Conservation (phyloP, 2,797 vertebrate genomes). For the Euphonia xanthogaster region DNA sequence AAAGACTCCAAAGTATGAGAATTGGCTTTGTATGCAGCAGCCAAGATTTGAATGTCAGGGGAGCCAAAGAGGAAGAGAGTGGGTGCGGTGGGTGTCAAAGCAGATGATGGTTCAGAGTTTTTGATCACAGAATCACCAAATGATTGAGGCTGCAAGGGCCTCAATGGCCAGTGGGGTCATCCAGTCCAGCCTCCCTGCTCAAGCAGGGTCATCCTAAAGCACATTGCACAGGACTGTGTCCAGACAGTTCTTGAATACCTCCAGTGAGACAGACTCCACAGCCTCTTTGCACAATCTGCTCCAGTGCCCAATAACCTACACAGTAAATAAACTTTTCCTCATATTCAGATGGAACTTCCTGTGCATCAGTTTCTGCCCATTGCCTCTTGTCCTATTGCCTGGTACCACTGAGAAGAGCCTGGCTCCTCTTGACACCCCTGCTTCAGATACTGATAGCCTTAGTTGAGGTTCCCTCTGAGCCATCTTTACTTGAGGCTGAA, state of each 20-base stretch:
- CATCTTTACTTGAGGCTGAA: background rate
- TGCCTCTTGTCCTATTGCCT: background rate
- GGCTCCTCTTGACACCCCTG: background rate
- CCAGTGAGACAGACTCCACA: background rate
- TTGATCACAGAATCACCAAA: background rate
- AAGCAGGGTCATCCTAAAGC: background rate
- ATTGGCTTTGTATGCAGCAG: background rate
- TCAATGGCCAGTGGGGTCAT: background rate
- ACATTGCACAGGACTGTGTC: too few relatives aligned
- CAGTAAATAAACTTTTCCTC: background rate
- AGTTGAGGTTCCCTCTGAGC: background rate
- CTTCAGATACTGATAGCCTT: background rate
- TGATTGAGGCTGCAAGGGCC: background rate
- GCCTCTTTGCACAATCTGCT: background rate
- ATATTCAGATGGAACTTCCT: background rate
- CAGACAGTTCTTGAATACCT: background rate
- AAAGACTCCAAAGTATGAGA: background rate
- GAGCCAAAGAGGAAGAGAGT: background rate
- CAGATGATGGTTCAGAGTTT: background rate
- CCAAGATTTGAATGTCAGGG: background rate
- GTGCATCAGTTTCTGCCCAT: rapidly evolving
- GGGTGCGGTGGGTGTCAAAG: background rate
- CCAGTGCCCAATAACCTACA: too few relatives aligned
- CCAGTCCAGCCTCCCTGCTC: background rate
- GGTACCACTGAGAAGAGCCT: background rate